Base-by-base conservation (phyloP, 2,113 vertebrate species). In the Ariopsis seemanni region DNA sequence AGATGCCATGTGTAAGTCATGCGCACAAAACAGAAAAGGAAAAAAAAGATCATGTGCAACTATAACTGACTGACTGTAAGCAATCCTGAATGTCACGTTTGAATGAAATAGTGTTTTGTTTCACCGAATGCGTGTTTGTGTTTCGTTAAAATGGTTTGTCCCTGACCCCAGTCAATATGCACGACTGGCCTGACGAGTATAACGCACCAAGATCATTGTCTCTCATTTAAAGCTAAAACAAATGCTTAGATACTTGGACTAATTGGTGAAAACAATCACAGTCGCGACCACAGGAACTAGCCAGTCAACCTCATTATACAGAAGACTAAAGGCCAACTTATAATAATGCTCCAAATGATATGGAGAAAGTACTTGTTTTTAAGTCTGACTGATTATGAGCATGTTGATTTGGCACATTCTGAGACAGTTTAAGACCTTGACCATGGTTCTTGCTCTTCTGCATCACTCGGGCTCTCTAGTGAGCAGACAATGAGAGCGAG, bases 401-500 rank as follows among this genome's bases (percentile, higher is more conserved):
- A 5, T 67, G 81, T 62, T 65, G 81, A 82, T 82, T 42, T 14
- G 65, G 81, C 30, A 1, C 53, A 10, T 58, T 58, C 53, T 55
- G 27, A 1, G 55, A 60, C 22, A 14, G 9, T 63, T 2, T 27
- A 42, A 72, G 18, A 84, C 25, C 14, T 7, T 50, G 18, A 34
- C 65, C 55, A 17, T 1, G 69, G 30, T 75, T 50, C 8, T 30
- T 71, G 82, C 50, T 53, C 55, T 85, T 75, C 60, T 34, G 5
- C 67, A 2, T 74, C 10, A 7, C 11, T 22, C 0, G 27, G 67
- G 12, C 7, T 85, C 69, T 85, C 69, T 10, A 75, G 55, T 18
- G 71, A 48, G 83, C 27, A 42, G 53, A 58, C 7, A 69, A 57
- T 14, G 67, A 91, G 83, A 53, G 63, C 90, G 91, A 89, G 84